These are phyloP conservation scores for Parelbella ahira DNA, from an alignment of 2,888 invertebrate genomes.

Conservation along the genomic window DNA sequence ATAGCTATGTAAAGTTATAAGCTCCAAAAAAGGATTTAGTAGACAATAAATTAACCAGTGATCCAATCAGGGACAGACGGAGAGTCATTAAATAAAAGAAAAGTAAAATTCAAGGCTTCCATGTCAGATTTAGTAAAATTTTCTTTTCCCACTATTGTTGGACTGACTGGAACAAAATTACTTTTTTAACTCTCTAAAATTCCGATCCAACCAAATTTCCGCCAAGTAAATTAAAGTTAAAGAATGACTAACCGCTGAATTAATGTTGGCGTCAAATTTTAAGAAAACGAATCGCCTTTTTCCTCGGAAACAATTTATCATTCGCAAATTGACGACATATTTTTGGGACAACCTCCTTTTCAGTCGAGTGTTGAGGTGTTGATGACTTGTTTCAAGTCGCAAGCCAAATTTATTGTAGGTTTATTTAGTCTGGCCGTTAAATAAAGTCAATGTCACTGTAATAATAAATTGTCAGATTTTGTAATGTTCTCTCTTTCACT, in stretches of 20 bases:
- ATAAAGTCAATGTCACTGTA: no score
- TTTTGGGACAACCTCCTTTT: conserved; percentile 5
- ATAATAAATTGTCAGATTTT: no score
- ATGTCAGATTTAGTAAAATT: no score
- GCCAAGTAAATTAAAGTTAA: not conserved
- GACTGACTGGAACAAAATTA: not conserved
- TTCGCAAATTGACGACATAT: conserved; percentile 15
- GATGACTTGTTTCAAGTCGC: not conserved
- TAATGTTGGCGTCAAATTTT: conserved; percentile 34
- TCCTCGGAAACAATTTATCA: conserved; percentile 12
- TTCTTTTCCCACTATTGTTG: no score
- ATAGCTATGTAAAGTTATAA: no score
- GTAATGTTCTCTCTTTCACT: no score
- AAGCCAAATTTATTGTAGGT: conserved; percentile 1
- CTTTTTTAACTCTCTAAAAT: conserved; percentile 4
- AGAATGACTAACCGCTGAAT: conserved; percentile 22
- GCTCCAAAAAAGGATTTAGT: no score
- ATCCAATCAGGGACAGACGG: no score
- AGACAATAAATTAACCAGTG: no score
- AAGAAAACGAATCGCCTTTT: conserved; percentile 30
- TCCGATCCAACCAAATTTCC: no score
- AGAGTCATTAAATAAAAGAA: no score
- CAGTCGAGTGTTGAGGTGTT: conserved; percentile 7
- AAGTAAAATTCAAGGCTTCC: no score
- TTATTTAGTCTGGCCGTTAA: not conserved